These are phyloP conservation scores for Motacilla tschutschensis DNA, from an alignment of 2,113 vertebrate species.

Conservation along the genomic window DNA sequence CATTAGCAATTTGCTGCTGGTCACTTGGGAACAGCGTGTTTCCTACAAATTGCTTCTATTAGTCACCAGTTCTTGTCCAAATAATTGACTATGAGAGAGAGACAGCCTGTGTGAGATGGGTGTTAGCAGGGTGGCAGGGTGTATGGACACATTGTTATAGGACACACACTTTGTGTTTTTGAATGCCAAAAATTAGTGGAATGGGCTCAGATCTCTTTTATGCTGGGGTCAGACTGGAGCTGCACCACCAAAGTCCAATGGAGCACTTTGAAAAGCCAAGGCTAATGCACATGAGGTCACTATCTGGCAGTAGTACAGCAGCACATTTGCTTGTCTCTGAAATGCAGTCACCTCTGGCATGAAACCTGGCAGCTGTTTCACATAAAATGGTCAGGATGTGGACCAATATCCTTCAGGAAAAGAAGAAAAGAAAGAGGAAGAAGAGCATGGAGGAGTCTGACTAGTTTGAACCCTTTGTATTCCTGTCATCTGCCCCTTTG, in stretches of 20 bases:
- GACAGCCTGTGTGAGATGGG: not conserved
- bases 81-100: not conserved
- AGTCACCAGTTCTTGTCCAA: conserved; percentile 46
- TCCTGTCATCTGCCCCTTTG: not conserved
- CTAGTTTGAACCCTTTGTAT: not conserved
- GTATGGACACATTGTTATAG: not conserved
- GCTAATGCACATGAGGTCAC: conserved; percentile 15
- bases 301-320: conserved; percentile 20
- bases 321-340: conserved; percentile 25
- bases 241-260: not conserved
- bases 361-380: conserved; percentile 37
- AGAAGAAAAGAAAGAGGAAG: not conserved
- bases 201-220: not conserved
- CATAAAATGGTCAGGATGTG: not conserved
- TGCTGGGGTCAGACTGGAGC: not conserved
- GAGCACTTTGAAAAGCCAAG: not conserved
- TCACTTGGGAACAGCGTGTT: conserved; percentile 42
- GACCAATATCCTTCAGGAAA: not conserved
- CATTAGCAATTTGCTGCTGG: conserved; percentile 46
- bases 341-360: conserved; percentile 31
- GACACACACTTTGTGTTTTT: not conserved
- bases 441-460: not conserved
- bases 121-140: not conserved
- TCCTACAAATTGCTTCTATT: conserved; percentile 45
- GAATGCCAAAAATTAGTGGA: not conserved